phyloP scores from a whole-genome alignment of 1,140 invertebrate genomes.

The Ridgeia piscesae region DNA sequence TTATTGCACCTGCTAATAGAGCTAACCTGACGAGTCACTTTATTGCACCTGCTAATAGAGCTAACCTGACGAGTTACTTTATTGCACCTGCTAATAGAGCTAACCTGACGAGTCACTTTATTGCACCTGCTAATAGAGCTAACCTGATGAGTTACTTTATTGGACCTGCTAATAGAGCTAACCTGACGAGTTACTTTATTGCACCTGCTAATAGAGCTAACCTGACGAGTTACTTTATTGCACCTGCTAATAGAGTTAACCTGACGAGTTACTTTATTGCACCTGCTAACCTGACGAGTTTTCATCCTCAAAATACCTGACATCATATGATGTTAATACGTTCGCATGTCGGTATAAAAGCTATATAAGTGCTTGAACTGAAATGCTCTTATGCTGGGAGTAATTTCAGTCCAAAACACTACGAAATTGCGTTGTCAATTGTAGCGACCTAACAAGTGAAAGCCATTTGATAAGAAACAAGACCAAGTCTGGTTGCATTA shows the following conservation, averaged over 20 bases:
- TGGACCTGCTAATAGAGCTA: background rate
- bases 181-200: too few relatives aligned
- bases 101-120: too few relatives aligned
- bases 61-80: too few relatives aligned
- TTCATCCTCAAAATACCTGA: background rate
- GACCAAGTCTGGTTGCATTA: background rate
- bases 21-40: too few relatives aligned
- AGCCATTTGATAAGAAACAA: background rate
- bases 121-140: too few relatives aligned
- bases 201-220: too few relatives aligned
- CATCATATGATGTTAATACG: background rate
- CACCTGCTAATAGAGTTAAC: too few relatives aligned
- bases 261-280: too few relatives aligned
- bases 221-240: too few relatives aligned
- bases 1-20: too few relatives aligned
- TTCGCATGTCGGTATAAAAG: background rate
- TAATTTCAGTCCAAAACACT: background rate
- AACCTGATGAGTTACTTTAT: background rate
- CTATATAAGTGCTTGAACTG: background rate
- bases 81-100: too few relatives aligned
- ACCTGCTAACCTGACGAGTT: background rate
- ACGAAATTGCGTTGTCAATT: background rate
- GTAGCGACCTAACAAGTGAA: background rate
- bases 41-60: too few relatives aligned
- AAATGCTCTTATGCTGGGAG: background rate